A percentile compares a stretch with the other conserved stretches of the same genome.
These are phyloP conservation scores for Mormyrus lacerda DNA, from an alignment of 2,113 vertebrate species.

Conservation along the genomic window DNA sequence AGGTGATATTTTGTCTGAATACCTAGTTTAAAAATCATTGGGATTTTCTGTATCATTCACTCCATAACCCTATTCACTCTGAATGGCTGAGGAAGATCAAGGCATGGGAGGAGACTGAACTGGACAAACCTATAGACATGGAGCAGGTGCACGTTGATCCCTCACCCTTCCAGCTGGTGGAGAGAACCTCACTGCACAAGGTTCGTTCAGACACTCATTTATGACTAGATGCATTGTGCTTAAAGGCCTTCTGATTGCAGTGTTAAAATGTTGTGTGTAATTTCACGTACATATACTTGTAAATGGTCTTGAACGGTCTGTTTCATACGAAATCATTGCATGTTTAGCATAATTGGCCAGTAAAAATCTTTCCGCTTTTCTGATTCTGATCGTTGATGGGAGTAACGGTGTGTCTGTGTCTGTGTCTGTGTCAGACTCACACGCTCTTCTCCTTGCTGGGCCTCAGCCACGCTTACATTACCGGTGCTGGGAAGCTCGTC, in stretches of 20 bases:
- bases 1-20: constrained; percentile 54
- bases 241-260: neutral
- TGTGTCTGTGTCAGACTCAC: constrained; percentile 70
- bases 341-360: neutral
- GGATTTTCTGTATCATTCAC: neutral
- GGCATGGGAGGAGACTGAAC: constrained; percentile 83
- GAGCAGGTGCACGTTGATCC: constrained; percentile 84
- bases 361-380: neutral
- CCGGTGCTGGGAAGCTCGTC: constrained; percentile 87
- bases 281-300: neutral
- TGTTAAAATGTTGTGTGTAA: neutral
- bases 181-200: constrained; percentile 91
- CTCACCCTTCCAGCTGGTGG: constrained; percentile 91
- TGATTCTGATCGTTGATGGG: neutral
- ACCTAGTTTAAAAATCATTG: neutral
- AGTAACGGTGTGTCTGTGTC: constrained; percentile 20
- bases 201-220: constrained; percentile 43
- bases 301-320: neutral
- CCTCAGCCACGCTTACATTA: constrained; percentile 87
- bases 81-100: constrained; percentile 69
- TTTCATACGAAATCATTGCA: neutral
- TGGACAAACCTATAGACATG: constrained; percentile 76
- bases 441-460: constrained; percentile 90
- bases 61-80: constrained; percentile 24
- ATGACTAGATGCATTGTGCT: neutral